Conservation (phyloP, 1,140 invertebrate genomes). For the Wiebesia pumilae region DNA sequence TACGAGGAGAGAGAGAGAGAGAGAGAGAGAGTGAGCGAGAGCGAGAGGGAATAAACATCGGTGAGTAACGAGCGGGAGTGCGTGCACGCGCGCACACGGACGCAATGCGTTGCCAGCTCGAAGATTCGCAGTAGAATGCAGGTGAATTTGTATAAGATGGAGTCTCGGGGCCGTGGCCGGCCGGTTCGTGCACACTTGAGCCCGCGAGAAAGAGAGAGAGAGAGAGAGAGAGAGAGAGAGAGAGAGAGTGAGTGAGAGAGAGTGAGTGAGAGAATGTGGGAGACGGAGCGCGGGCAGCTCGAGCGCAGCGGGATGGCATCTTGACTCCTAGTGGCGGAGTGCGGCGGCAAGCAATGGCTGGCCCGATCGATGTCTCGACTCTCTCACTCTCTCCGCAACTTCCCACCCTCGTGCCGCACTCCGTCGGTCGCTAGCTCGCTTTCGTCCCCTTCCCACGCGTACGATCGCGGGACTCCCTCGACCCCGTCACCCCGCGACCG, state of each 20-base stretch:
- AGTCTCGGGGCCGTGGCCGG: neutral
- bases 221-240: neutral
- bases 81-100: neutral
- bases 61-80: slow-evolving; percentile 5
- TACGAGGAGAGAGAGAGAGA: neutral
- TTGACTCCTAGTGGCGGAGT: slow-evolving; percentile 69
- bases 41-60: neutral
- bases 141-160: slow-evolving; percentile 39
- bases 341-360: slow-evolving; percentile 71
- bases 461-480: slow-evolving; percentile 46
- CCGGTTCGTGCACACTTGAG: neutral
- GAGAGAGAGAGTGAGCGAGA: neutral
- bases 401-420: slow-evolving; percentile 39
- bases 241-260: neutral
- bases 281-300: slow-evolving; percentile 6
- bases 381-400: slow-evolving; percentile 51
- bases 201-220: too few species aligned
- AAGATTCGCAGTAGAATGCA: slow-evolving; percentile 6
- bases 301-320: slow-evolving; percentile 71
- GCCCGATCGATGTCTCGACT: slow-evolving; percentile 71
- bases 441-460: slow-evolving; percentile 48
- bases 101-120: neutral
- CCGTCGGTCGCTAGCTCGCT: neutral
- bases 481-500: slow-evolving; percentile 55
- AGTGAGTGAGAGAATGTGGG: slow-evolving; percentile 19